Conservation (phyloP, 2,888 invertebrate species). For the Clunio marinus region DNA sequence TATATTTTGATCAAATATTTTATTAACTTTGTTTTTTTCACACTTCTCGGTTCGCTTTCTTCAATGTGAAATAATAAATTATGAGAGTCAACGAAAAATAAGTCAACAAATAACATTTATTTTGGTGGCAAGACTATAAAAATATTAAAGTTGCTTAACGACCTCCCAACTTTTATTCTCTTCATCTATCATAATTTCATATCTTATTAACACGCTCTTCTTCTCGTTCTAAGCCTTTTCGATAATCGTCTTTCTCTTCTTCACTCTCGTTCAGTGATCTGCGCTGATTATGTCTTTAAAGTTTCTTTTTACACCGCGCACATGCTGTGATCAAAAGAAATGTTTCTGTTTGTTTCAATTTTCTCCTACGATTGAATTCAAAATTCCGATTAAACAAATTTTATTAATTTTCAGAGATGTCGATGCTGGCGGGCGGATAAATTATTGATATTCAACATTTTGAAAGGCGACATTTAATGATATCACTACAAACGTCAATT, state of each 20-base stretch:
- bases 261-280: no score
- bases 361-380: neutral
- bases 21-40: no score
- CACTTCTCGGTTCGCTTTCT: neutral
- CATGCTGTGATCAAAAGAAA: conserved; percentile 38
- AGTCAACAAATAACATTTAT: conserved; percentile 5
- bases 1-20: no score
- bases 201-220: conserved; percentile 35
- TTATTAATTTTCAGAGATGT: conserved; percentile 26
- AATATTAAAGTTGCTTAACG: conserved; percentile 14
- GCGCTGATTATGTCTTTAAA: neutral
- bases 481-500: conserved; percentile 10
- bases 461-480: neutral
- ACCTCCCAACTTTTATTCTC: conserved; percentile 31
- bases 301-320: neutral
- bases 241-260: conserved; percentile 10
- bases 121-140: neutral
- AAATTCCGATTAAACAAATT: conserved; percentile 28
- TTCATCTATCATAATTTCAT: conserved; percentile 32
- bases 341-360: conserved; percentile 18
- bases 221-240: neutral
- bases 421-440: neutral
- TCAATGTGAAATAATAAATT: neutral
- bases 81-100: neutral
- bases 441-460: conserved; percentile 28